Conservation (phyloP, 2,113 vertebrate species). For the Pardalotus punctatus region DNA sequence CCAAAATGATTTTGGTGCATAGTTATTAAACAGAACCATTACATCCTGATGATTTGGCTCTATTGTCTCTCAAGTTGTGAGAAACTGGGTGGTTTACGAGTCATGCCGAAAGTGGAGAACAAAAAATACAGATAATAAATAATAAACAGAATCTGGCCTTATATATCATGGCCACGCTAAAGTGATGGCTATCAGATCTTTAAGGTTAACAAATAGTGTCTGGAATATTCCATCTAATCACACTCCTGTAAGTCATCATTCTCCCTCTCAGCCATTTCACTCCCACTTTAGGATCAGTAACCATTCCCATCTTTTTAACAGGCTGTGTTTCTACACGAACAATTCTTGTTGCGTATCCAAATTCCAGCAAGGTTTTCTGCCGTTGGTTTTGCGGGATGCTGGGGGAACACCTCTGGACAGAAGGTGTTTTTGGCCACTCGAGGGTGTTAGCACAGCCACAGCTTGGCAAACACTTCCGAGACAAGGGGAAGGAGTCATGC, state of each 20-base stretch:
- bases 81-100: not conserved
- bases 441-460: not conserved
- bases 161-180: not conserved
- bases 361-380: not conserved
- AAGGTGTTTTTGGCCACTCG: not conserved
- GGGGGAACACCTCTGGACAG: not conserved
- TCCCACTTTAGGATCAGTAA: not conserved
- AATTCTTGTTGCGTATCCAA: not conserved
- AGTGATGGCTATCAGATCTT: not conserved
- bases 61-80: not conserved
- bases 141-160: not conserved
- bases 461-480: not conserved
- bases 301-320: not conserved
- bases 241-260: not conserved
- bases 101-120: not conserved
- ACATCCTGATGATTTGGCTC: not conserved
- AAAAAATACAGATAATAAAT: not conserved
- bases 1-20: not conserved
- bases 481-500: not conserved
- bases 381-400: accelerated
- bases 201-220: not conserved
- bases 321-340: not conserved
- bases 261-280: not conserved
- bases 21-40: not conserved
- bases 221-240: not conserved